Conservation (phyloP, 2,113 vertebrate genomes). For the Mobula hypostoma region DNA sequence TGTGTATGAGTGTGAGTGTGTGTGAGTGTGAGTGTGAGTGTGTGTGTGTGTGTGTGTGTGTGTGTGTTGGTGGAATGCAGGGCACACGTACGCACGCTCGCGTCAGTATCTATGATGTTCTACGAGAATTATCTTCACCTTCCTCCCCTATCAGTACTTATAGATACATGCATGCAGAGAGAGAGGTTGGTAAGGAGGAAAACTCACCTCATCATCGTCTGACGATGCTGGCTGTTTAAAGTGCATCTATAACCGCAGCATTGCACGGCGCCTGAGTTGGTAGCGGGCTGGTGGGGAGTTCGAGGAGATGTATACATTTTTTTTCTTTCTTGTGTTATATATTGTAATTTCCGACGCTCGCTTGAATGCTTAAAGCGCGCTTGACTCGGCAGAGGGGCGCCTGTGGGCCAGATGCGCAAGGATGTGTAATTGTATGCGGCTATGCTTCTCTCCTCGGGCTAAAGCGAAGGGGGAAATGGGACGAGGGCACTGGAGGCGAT, state of each 20-base stretch:
- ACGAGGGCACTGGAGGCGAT: no score
- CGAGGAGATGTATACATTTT: not conserved
- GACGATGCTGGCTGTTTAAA: not conserved
- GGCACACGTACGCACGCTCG: constrained; percentile 40
- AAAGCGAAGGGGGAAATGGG: not conserved
- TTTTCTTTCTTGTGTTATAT: not conserved
- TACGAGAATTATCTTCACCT: not conserved
- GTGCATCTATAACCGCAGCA: not conserved
- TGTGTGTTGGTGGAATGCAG: not conserved
- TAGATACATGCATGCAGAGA: not conserved
- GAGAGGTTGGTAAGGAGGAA: not conserved
- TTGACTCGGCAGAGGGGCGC: not conserved
- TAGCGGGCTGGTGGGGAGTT: not conserved
- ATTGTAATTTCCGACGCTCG: not conserved
- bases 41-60: no score
- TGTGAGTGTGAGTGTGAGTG: no score
- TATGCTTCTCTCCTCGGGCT: not conserved
- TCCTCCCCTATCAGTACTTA: not conserved
- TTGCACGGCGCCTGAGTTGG: not conserved
- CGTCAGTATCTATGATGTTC: constrained; percentile 42
- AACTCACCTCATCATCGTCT: not conserved
- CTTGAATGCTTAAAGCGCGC: not conserved
- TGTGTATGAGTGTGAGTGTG: no score
- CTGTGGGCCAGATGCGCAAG: not conserved
- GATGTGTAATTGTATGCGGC: not conserved